Conservation (phyloP, 2,797 vertebrate genomes). For the Thamnophis elegans region DNA sequence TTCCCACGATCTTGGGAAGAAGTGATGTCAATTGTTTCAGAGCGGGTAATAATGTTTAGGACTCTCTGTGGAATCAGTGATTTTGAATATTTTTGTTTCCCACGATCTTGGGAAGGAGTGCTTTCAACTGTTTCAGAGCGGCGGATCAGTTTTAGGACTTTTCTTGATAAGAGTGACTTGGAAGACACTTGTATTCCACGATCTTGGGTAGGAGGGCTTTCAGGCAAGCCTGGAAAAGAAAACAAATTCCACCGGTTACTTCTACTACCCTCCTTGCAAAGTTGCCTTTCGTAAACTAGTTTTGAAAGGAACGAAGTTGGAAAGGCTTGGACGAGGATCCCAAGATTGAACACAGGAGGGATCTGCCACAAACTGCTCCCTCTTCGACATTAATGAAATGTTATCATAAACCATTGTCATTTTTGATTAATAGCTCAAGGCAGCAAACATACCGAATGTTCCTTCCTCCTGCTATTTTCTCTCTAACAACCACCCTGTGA, state of each 20-base stretch:
- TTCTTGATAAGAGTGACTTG: no score
- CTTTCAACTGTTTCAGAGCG: no score
- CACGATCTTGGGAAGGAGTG: no score
- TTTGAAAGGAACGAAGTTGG: background rate
- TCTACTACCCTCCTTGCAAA: background rate
- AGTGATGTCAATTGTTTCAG: no score
- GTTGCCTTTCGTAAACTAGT: background rate
- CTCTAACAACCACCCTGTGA: background rate
- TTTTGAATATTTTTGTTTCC: no score
- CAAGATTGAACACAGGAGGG: background rate
- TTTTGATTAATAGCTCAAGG: background rate
- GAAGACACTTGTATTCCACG: no score
- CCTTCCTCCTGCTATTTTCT: background rate
- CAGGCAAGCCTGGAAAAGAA: slow-evolving; percentile 56
- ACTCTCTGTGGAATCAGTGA: no score
- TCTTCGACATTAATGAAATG: background rate
- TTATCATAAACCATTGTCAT: background rate
- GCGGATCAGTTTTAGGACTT: no score
- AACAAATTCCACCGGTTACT: background rate
- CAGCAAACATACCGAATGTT: background rate
- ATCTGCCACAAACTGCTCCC: background rate
- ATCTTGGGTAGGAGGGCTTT: background rate
- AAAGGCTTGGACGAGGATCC: background rate
- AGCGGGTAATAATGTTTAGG: no score
- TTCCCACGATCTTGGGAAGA: no score